Percentiles rank a stretch among this genome's conserved stretches.
These are phyloP conservation scores for Xenops minutus DNA, from an alignment of 2,797 vertebrate species.

Conservation along the genomic window DNA sequence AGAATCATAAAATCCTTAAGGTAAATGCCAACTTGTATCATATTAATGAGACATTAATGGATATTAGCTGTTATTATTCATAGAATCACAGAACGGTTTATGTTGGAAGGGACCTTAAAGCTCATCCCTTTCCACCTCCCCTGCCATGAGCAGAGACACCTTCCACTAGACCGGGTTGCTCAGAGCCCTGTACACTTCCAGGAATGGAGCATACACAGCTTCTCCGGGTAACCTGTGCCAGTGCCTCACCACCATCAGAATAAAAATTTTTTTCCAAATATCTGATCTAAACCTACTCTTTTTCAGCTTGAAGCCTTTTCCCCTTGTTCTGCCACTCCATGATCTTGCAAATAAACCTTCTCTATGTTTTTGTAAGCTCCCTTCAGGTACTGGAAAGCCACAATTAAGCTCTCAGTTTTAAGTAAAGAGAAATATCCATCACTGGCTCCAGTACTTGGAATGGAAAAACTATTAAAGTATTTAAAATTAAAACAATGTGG, in stretches of 20 bases:
- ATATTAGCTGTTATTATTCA: not conserved
- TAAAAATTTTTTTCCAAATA: not conserved
- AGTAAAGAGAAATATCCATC: not conserved
- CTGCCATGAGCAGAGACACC: not conserved
- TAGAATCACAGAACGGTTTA: not conserved
- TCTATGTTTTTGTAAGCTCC: not conserved
- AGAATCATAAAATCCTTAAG: not conserved
- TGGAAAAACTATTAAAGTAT: not conserved
- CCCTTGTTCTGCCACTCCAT: not conserved
- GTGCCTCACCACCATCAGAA: fast-evolving
- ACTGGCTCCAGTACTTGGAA: not conserved
- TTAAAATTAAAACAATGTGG: not conserved
- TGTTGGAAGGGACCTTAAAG: not conserved
- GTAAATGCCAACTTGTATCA: not conserved
- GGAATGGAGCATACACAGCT: not conserved
- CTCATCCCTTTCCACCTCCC: fast-evolving
- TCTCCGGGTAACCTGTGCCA: not conserved
- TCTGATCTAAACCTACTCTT: not conserved
- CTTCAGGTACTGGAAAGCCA: not conserved
- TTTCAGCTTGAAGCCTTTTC: not conserved
- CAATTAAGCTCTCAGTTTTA: not conserved
- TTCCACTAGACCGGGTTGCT: not conserved
- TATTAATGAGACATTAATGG: not conserved
- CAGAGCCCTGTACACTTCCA: fast-evolving
- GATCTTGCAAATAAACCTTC: not conserved